Percentiles rank a stretch among this genome's conserved stretches.
These are phyloP conservation scores for Brachyistius frenatus DNA, from an alignment of 2,113 vertebrate species.

Conservation along the genomic window DNA sequence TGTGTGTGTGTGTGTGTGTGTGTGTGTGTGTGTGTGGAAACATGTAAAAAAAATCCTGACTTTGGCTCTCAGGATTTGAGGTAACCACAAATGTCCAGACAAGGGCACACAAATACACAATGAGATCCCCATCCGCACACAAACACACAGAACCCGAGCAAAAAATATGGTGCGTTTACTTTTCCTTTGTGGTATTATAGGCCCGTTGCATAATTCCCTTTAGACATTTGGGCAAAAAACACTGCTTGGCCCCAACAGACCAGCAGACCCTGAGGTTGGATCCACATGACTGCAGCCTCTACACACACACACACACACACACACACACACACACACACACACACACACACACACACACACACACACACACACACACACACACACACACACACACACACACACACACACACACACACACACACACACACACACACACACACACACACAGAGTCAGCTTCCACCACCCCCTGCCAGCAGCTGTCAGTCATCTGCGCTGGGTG, in stretches of 20 bases:
- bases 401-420: conserved; percentile 7
- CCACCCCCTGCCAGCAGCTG: conserved; percentile 62
- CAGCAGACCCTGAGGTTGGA: neutral
- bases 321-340: conserved; percentile 10
- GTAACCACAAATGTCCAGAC: conserved; percentile 33
- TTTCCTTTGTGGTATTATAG: neutral
- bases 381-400: conserved; percentile 13
- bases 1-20: too few species aligned
- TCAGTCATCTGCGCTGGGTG: conserved; percentile 58
- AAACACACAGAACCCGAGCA: neutral
- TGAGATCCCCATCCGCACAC: conserved; percentile 2
- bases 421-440: conserved; percentile 17
- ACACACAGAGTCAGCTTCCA: conserved; percentile 42
- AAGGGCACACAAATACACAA: conserved; percentile 9
- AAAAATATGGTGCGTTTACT: neutral
- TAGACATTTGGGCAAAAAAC: neutral
- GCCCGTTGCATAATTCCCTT: neutral
- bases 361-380: conserved; percentile 17
- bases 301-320: conserved; percentile 4
- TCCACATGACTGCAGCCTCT: conserved; percentile 1
- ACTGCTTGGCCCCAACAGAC: neutral
- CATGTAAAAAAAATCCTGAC: conserved; percentile 35
- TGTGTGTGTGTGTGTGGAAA: conserved; percentile 3
- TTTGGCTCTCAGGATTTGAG: conserved; percentile 24
- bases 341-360: conserved; percentile 6